Percentiles rank a stretch among this genome's conserved stretches.
phyloP scores from a whole-genome alignment of 2,113 vertebrate species.

The Archocentrus centrarchus region DNA sequence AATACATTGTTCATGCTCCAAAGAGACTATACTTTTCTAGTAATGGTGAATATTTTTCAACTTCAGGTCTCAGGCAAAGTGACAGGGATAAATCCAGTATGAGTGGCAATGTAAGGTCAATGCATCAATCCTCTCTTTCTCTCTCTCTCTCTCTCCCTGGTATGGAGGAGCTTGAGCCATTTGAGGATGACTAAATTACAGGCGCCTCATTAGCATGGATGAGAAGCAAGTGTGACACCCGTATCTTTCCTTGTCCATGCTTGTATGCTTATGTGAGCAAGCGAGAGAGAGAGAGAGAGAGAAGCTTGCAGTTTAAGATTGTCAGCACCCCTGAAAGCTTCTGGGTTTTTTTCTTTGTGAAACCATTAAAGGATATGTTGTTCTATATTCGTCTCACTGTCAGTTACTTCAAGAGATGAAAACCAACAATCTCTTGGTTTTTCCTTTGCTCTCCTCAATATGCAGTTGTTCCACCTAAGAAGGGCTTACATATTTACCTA shows the following conservation, averaged over 20 bases:
- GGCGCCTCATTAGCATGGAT: slow-evolving; percentile 60
- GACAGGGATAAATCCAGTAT: slow-evolving; percentile 44
- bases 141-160: slow-evolving; percentile 5
- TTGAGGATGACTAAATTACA: slow-evolving; percentile 58
- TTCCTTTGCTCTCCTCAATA: not conserved
- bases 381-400: not conserved
- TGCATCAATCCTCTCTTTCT: slow-evolving; percentile 28
- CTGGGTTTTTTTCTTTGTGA: slow-evolving; percentile 20
- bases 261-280: slow-evolving; percentile 17
- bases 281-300: not conserved
- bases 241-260: slow-evolving; percentile 26
- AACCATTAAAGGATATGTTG: slow-evolving; percentile 10
- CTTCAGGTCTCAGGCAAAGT: slow-evolving; percentile 37
- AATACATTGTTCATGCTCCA: slow-evolving; percentile 13
- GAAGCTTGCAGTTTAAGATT: not conserved
- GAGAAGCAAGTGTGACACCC: slow-evolving; percentile 45
- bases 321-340: slow-evolving; percentile 11
- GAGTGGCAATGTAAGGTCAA: slow-evolving; percentile 37
- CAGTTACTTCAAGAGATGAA: not conserved
- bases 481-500: not conserved
- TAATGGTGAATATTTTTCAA: slow-evolving; percentile 24
- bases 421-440: not conserved
- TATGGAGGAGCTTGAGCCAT: slow-evolving; percentile 16
- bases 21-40: slow-evolving; percentile 5
- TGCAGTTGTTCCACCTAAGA: not conserved